Base-by-base conservation (phyloP, 2,113 vertebrate species). In the Dendropsophus ebraccatus region DNA sequence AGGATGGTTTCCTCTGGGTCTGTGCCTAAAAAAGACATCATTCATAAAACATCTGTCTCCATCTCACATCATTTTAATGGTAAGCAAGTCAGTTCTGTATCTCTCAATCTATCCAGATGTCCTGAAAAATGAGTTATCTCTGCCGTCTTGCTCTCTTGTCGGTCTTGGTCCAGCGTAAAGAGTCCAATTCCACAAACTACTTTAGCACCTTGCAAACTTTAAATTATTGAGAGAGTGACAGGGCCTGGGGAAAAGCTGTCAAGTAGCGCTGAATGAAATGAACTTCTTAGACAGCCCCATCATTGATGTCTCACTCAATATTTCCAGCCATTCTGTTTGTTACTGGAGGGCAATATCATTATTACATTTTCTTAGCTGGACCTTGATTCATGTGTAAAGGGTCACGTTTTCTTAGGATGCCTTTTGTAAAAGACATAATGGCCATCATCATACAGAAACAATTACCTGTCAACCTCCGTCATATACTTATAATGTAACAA, bases 1-100 rank as follows among this genome's bases (percentile, higher is more conserved):
- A 97, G 92, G 86, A 97, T 96, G 87, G 95, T 96, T 91, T 97
- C 96, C 90, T 97, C 96, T 0, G 96, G 95, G 89, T 97, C 97
- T 0, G 96, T 96, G 85, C 97, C 97, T 97, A 62, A 81, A 90
- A 90, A 54, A 73, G 49, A 86, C 41, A 86, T 79, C 56, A 70
- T 45, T 86, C 75, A 86, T 86, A 72, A 72, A 86, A 86, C 65
- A 86, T 79, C 30, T 79, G 75, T 80, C 62, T 70, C 21, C 32
- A 56, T 6, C 72, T 79, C 45, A 14, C 47, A 45, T 70, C 30
- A 86, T 35, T 81, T 56, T 60, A 60, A 81, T 47, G 21, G 10
- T 4, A 58, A 23, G 14, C 62, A 41, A 86, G 30, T 78, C 28
- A 70, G 16, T 60, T 74, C 23, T 35, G 76, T 62, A 84, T 76